Evolutionary conservation across 2,888 invertebrate species (phyloP), one percentile per base, ranked within the genome.

Genomic region (Stenchaetothrips biformis): DNA sequence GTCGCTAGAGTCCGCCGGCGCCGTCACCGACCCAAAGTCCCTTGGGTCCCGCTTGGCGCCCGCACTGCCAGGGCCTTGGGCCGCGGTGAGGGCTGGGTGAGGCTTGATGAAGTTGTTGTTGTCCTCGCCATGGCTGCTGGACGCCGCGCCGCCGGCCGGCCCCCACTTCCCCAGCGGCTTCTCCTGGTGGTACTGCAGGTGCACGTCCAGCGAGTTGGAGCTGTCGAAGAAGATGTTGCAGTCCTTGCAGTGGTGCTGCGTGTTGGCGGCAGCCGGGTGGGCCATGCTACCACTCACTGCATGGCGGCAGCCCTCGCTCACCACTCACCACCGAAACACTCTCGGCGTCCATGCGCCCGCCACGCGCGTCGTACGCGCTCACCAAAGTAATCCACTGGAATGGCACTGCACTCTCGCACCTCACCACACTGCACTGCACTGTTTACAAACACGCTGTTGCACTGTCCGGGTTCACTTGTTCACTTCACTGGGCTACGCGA

Each of bases 171-270:
- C 91, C 85, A 93, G 88, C 84, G 93, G 88, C 85, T 93, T 93
- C 85, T 94, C 93, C 86, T 93, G 92, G 85, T 94, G 93, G 87
- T 94, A 94, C 85, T 92, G 92, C 84, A 93, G 88, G 87, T 94
- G 94, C 83, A 94, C 94, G 85, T 94, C 92, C 83, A 94, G 89
- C 82, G 93, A 94, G 85, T 92, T 92, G 81, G 91, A 90, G 84
- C 93, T 92, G 86, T 94, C 93, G 86, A 94, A 90, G 85, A 90
- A 91, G 83, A 93, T 88, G 85, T 92, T 92, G 88, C 94, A 94
- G 87, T 93, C 91, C 87, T 92, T 92, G 88, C 94, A 94, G 86
- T 91, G 91, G 86, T 90, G 90, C 84, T 79, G 80, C 49, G 80
- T 25, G 67, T 25, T 74, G 67, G 21, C 67, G 21, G 67, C 37